Base-by-base conservation (phyloP, 92 coral and sea anemone species). In the Chrysogorgia sp. region DNA sequence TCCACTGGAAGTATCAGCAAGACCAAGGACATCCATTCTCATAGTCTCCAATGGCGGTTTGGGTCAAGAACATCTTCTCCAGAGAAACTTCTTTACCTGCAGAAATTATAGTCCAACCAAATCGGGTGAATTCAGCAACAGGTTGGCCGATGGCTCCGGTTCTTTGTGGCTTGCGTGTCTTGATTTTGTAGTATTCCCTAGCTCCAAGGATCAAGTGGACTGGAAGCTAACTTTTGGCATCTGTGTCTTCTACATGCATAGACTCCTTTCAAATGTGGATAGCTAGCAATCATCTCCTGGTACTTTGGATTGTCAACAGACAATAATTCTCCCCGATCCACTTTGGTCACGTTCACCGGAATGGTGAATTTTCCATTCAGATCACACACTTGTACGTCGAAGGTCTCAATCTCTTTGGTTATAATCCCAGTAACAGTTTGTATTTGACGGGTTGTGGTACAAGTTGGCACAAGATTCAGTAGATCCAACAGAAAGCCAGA, bases 61-160 rank as follows among this genome's bases (percentile, higher is more conserved):
- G 88, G 26, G 82, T 57, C 45, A 83, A 40, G 35, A 70, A 70
- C 87, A 78, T 69, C 25, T 65, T 77, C 66, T 70, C 77, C 40
- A 78, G 72, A 76, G 78, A 65, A 33, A 79, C 63, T 57, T 82
- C 88, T 7, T 20, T 82, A 2, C 90, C 85, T 33, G 88, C 63
- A 22, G 88, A 78, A 87, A 87, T 29, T 32, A 87, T 83, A 50
- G 85, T 84, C 90, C 88, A 87, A 28, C 83, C 74, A 33, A 87
- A 83, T 37, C 33, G 74, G 63, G 88, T 87, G 14, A 45, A 37
- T 29, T 87, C 85, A 0, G 76, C 85, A 2, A 83, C 81, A 20
- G 90, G 85, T 43, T 83, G 85, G 15, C 88, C 88, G 49, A 87
- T 40, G n/a, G 66, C 71, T 64, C 83, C 90, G 63, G 62, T 83